Conservation (phyloP, 2,113 vertebrate genomes). For the Zeus faber region DNA sequence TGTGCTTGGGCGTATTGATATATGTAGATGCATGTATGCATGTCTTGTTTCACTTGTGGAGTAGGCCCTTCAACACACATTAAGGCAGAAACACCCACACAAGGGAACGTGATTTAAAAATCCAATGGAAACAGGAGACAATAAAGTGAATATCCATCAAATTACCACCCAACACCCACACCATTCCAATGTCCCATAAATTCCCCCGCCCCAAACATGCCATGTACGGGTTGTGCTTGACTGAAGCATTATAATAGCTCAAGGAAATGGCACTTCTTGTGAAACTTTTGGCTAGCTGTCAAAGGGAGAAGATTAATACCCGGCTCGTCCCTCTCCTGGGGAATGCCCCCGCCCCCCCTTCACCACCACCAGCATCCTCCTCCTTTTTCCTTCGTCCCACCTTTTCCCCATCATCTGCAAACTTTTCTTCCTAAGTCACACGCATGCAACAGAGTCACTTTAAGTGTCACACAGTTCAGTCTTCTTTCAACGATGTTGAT, state of each 20-base stretch:
- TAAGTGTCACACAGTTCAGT: conserved; percentile 35
- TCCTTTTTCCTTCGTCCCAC: conserved; percentile 39
- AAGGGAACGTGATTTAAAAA: no score
- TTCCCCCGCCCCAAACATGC: conserved; percentile 41
- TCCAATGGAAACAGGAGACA: no score
- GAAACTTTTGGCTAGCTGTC: conserved; percentile 78
- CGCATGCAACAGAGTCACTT: conserved; percentile 18
- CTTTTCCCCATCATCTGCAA: conserved; percentile 43
- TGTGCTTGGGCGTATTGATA: no score
- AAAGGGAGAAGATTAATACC: conserved; percentile 78
- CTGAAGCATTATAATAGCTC: conserved; percentile 78
- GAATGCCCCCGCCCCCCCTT: conserved; percentile 35
- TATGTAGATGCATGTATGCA: no score
- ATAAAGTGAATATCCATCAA: conserved; percentile 31
- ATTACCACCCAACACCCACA: conserved; percentile 31
- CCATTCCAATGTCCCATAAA: conserved; percentile 25
- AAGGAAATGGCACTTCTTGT: conserved; percentile 78
- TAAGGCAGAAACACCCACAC: no score
- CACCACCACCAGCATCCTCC: conserved; percentile 11
- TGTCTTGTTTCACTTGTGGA: no score
- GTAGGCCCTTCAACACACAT: no score
- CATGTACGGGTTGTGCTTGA: conserved; percentile 65
- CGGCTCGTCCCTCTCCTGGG: conserved; percentile 62
- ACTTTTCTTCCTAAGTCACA: conserved; percentile 40
- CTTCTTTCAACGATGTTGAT: conserved; percentile 23